These are phyloP conservation scores for Anthrax anthrax DNA, from an alignment of 2,888 invertebrate species.

Conservation along the genomic window DNA sequence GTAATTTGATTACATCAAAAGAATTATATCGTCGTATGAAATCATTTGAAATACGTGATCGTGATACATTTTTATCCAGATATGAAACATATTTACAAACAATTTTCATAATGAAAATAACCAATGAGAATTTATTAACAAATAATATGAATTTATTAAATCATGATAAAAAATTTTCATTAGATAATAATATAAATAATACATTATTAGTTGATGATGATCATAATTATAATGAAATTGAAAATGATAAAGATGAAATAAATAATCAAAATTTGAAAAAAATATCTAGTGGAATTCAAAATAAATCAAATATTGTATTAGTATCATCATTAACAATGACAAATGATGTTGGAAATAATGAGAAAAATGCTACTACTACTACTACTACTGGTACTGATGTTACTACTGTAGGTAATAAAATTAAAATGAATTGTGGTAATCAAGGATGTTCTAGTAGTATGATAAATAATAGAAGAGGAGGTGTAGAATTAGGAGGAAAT, in stretches of 20 bases:
- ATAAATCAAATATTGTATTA: neutral
- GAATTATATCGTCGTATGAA: slow-evolving; percentile 29
- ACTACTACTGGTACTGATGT: too few relatives aligned
- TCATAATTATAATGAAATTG: neutral
- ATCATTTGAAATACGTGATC: slow-evolving; percentile 25
- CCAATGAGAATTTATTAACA: slow-evolving; percentile 2
- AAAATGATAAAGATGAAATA: too few relatives aligned
- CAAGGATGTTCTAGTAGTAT: too few relatives aligned
- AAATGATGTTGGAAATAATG: too few relatives aligned
- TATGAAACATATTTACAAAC: slow-evolving; percentile 25
- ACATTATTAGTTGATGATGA: neutral
- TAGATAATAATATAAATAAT: neutral
- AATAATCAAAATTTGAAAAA: too few relatives aligned
- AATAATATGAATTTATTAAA: slow-evolving; percentile 9
- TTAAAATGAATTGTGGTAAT: too few relatives aligned
- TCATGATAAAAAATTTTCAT: neutral
- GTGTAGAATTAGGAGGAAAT: too few relatives aligned
- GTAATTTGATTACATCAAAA: slow-evolving; percentile 25
- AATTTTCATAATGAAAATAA: slow-evolving; percentile 8
- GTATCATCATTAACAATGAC: too few relatives aligned
- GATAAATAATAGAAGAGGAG: too few relatives aligned
- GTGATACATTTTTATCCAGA: slow-evolving; percentile 26
- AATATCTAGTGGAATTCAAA: neutral
- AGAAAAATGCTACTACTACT: too few relatives aligned
- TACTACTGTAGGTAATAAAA: too few relatives aligned